Base-by-base conservation (phyloP, 2,797 vertebrate genomes). In the Xenopus petersii region DNA sequence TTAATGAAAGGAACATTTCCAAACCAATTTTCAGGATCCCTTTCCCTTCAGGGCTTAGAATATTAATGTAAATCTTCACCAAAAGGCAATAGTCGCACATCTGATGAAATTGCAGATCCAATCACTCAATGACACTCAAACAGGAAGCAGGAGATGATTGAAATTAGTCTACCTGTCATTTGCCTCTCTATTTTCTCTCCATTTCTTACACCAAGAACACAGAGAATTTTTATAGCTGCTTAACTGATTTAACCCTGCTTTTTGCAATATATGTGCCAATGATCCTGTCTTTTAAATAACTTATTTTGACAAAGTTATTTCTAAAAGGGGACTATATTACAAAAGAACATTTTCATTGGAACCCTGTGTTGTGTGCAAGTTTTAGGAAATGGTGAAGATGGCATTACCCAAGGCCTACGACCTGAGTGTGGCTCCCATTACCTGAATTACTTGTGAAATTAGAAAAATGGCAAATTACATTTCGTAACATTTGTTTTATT, bases 91-190 rank as follows among this genome's bases (percentile, higher is more conserved):
- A 46, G 26, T 85, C 81, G 51, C 77, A 80, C 55, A 21, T 74
- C 79, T 10, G 81, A 84, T 79, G 83, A 81, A 81, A 85, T 78
- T 49, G 30, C 71, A 84, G 82, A 84, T 79, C 80, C 72, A 84
- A 13, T 84, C 72, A 78, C 79, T 83, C 77, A 80, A 70, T 79
- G 78, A 73, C 77, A 80, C 83, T 86, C 81, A 80, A 72, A 84
- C 64, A 81, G 75, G 82, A 56, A 21, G 79, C 81, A 78, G 67
- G 59, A 66, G 36, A 66, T 81, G 86, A 85, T 82, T 84, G 82
- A 87, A 88, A 88, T 87, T 85, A 84, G 82, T n/a, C 64, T 30
- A 83, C 80, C 74, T 61, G 81, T 84, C 81, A 75, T 54, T 64
- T 83, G 68, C 64, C 76, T 77, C 77, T 81, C 74, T 70, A 78